Evolutionary conservation across 2,113 vertebrate species (phyloP), one percentile per base, ranked within the genome.

Genomic region (Toxostoma redivivum): DNA sequence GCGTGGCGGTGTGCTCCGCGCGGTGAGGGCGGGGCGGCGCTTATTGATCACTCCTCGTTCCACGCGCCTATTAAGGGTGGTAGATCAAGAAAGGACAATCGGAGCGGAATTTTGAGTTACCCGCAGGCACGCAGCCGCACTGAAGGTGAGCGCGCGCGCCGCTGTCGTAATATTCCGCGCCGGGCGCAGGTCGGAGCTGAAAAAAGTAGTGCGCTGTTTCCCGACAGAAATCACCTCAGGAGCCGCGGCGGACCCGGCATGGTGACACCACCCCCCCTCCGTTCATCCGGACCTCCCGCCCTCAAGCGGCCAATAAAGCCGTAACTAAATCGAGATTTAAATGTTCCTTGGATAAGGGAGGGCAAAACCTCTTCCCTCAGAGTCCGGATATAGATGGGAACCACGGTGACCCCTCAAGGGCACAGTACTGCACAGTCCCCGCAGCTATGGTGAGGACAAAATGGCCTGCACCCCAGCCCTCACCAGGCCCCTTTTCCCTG

Each of bases 101-200:
- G 10, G 19, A 23, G 42, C 5, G 33, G 30, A 17, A 44, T 38
- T 53, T 67, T 54, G 81, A 5, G 6, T 67, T 66, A 44, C 28
- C 18, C 21, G 62, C 48, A 76, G 35, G 18, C 9, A 42, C 80
- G 48, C 70, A 58, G 31, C 18, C 60, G 64, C 38, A 35, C 11
- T 65, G 33, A 28, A 3, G 0, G 3, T 4, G 21, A 42, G 45
- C 8, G 15, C 38, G 15, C 14, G 24, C 14, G 9, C 27, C 19
- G 40, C 19, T 74, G 19, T 15, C 1, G 51, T 51, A 40, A 21
- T 61, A 42, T 50, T 92, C 67, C 42, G 53, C 54, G 10, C 35
- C 1, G 45, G 7, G 22, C 4, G 33, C 23, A 31, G 47, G 16
- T 56, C n/a, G 64, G 48, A 78, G 40, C 65, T 51, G 66, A 70